Evolutionary conservation across 2,888 invertebrate genomes (phyloP), one percentile per base, ranked within the genome.

Genomic region (Amphimallon solstitiale): DNA sequence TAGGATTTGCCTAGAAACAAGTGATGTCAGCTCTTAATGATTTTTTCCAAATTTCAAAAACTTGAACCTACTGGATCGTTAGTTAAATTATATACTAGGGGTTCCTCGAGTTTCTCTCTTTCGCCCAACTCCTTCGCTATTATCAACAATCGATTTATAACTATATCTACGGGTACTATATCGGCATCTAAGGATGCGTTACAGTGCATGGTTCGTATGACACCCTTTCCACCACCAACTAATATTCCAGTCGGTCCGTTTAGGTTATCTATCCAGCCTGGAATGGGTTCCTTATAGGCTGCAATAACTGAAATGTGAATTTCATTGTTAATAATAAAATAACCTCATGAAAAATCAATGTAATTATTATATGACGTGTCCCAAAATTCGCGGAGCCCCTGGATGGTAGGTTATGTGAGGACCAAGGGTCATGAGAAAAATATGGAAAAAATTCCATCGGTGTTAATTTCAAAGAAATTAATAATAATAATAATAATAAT

Each of bases 221-320:
- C 90, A 72, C 92, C 95, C 82, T 94, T 93, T 0, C 93, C 92
- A 10, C 89, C 92, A 0, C 90, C 93, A 1, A 93, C 87, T 74
- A 95, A 81, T 0, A 94, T 80, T 0, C 96, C 95, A 1, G 94
- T 94, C 0, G 96, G 93, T 0, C 97, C 97, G 77, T 96, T 95
- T 54, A 94, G 84, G 73, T 93, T 95, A 80, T 96, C 95, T 60
- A 96, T 90, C 95, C 95, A 97, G 7, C 97, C 97, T 0, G 91
- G 89, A 68, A 89, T 80, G 0, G 94, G 95, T 75, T 94, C 93
- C 66, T 88, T 88, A 76, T 85, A 86, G 0, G 92, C 87, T 1
- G 95, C 93, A 0, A 91, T 90, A 37, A 98, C 93, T 93, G 79
- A 17, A 83, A 83, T 68, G 73, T 4, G 43, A 37, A 34, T n/a